Evolutionary conservation across 2,113 vertebrate species (phyloP).

Genomic region (Phaethon lepturus): DNA sequence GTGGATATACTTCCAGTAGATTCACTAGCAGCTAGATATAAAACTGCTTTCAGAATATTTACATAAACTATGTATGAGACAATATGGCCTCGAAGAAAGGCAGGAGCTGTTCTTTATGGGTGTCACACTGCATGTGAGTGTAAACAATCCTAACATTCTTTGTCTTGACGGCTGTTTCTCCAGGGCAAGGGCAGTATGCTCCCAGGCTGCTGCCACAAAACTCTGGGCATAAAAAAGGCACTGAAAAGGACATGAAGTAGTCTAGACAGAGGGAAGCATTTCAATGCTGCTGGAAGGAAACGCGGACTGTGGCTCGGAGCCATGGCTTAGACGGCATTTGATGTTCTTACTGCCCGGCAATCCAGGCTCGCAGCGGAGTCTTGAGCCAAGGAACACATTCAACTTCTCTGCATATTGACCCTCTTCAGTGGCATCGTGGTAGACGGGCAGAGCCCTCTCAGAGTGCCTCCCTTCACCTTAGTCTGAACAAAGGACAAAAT

Average conservation of each 20-base stretch:
- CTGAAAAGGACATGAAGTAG: neutral
- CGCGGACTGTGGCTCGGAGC: neutral
- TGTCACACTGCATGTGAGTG: fast-evolving
- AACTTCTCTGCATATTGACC: neutral
- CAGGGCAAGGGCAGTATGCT: neutral
- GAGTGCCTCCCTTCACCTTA: neutral
- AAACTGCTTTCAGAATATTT: neutral
- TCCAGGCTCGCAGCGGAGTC: neutral
- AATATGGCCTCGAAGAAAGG: neutral
- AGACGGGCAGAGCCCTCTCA: neutral
- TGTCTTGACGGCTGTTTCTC: neutral
- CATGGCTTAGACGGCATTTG: neutral
- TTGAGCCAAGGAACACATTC: neutral
- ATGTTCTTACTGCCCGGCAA: neutral
- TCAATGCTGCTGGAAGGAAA: neutral
- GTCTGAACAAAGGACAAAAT: neutral
- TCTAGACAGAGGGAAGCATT: neutral
- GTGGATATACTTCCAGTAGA: neutral
- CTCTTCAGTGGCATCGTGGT: fast-evolving
- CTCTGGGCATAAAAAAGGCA: neutral
- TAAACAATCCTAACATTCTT: neutral
- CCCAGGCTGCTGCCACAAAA: neutral
- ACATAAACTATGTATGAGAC: neutral
- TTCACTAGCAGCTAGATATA: neutral
- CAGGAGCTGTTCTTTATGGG: neutral